Base-by-base conservation (phyloP, 2,113 vertebrate species). In the Lontra canadensis region DNA sequence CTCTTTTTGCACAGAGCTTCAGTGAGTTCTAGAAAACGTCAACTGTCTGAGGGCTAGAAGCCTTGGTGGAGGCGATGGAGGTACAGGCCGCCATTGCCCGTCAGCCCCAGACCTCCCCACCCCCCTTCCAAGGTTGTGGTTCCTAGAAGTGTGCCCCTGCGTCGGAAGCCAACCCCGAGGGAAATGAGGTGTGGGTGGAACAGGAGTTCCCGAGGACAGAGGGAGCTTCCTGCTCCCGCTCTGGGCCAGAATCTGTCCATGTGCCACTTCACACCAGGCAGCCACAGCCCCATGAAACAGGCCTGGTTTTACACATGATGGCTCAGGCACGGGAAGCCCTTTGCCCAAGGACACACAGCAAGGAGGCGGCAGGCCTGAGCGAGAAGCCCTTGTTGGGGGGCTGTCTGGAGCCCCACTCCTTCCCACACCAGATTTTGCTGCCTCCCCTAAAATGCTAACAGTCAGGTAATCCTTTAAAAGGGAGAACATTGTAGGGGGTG, bases 161-260 rank as follows among this genome's bases (percentile, higher is more conserved):
- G 6, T 6, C 2, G 11, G 44, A 61, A 49, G 34, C 59, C 44
- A 61, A 10, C 20, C 20, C 4, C 23, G 39, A 47, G 52, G 21
- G 47, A 6, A 20, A n/a, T 0, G 11, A 65, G 39, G 7, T 31
- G 21, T 0, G 4, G 47, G 31, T 20, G 10, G 44, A 44, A n/a
- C 15, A n/a, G 78, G 42, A 42, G 57, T 26, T 3, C 7, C 15
- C 0, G 0, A 8, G 57, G 47, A 89, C 25, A 9, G 67, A n/a
- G 1, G 0, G 13, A 23, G 6, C 15, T 2, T 2, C 4, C 3
- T 13, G 39, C 26, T 74, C n/a, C 55, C 0, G 0, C 23, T 3
- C 0, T 1, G 42, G 29, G 29, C 18, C 0, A 0, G 47, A 42
- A 47, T 23, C 42, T 0, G 0, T 3, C 12, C 0, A 0, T 1